Base-by-base conservation (phyloP, 2,888 invertebrate genomes). In the Dryadula phaetusa region DNA sequence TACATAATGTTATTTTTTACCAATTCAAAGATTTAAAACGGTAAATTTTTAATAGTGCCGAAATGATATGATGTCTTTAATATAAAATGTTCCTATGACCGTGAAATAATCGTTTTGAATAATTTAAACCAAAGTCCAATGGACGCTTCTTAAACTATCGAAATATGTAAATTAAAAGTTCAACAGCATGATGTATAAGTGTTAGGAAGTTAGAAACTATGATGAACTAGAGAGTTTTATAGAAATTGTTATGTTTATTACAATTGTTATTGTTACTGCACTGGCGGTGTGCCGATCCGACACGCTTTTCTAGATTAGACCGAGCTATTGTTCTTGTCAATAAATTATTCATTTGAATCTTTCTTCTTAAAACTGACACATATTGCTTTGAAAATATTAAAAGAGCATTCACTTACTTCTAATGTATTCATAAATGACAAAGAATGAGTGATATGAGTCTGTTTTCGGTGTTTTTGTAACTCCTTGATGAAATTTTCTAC, bases 151-250 rank as follows among this genome's bases (percentile, higher is more conserved):
- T 65, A 70, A 16, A 49, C 42, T 34, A 34, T 54, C n/a, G 44
- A 49, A 64, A 62, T 58, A 62, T 66, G 68, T 70, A 65, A 67
- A 67, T 49, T 32, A 42, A 67, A 53, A 77, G 72, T 76, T 83
- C 81, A 80, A 77, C 81, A 82, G 91, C 90, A 90, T 91, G 91
- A 82, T 86, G 86, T 90, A 83, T 86, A 84, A 87, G 86, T 89
- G 86, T 86, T 85, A 85, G 83, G 83, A 79, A 72, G 68, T 60
- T 73, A 75, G 74, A 66, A 54, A 69, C 20, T 72, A 58, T 70
- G 67, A 66, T 47, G 44, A 68, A 58, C 65, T 75, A 74, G 72
- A 42, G 52, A 66, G 64, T 68, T 67, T 22, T 42, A 47, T 69
- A 64, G 64, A 62, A 40, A 58, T 22, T 70, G 63, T 62, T 58